Evolutionary conservation across 2,113 vertebrate species (phyloP), one percentile per base, ranked within the genome.

Genomic region (Centropus unirufus): DNA sequence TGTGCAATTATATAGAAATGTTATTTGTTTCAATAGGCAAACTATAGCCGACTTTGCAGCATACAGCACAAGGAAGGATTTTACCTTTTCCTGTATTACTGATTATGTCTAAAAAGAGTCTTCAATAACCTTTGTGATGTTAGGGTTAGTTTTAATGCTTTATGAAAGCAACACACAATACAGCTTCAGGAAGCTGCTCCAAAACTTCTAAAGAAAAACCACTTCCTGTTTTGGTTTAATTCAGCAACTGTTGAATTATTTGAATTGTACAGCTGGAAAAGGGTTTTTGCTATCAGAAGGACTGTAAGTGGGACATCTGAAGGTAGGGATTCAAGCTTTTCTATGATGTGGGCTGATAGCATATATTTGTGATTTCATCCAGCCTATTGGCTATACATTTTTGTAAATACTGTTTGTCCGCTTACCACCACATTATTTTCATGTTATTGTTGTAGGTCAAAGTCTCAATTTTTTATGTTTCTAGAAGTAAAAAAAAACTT

Each of bases 141-240:
- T 80, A 76, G 52, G 23, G 30, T 68, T 59, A 47, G 36, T 39
- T 61, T 78, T 79, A 29, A 55, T 51, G 29, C 9, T 6, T 74
- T 49, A 57, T 52, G 32, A 85, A 81, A 84, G 27, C n/a, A 92
- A 77, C 26, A 72, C 36, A 83, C 40, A 61, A 47, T 23, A 70
- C 44, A 63, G 40, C 42, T 87, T 79, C 67, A 93, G 77, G 67
- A 95, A 80, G 52, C 52, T 79, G 68, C 77, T 89, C 85, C 73
- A 89, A 83, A 87, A 79, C 52, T 89, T 92, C 55, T 87, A 29
- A 75, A 79, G 76, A 78, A 82, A 81, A 83, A n/a, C 21, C 67
- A 79, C 62, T 89, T 92, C 67, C 57, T 67, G 40, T 79, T 92
- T 87, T 5, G 1, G 24, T 69, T 86, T 75, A 90, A 76, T 87